phyloP scores from a whole-genome alignment of 2,113 vertebrate genomes.

The Eptesicus fuscus region DNA sequence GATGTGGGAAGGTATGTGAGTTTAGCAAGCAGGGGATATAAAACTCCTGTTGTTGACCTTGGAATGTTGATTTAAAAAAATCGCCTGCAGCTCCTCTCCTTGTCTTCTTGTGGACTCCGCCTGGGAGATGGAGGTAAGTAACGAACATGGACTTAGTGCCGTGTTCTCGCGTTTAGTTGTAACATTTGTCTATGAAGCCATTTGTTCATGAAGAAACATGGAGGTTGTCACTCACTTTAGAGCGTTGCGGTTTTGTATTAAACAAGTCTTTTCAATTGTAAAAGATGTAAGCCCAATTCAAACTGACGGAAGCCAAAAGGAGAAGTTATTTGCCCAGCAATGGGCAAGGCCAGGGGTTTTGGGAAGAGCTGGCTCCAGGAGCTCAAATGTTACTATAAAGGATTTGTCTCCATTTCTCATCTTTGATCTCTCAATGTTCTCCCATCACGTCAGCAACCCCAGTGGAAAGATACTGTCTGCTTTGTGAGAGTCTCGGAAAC shows the following conservation, averaged over 20 bases:
- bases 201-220: neutral
- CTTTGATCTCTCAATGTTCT: neutral
- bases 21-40: accelerated
- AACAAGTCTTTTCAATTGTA: neutral
- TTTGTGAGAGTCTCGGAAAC: neutral
- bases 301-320: neutral
- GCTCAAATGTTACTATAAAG: no score
- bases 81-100: accelerated
- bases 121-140: neutral
- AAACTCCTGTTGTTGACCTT: neutral
- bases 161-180: neutral
- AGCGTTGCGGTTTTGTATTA: neutral
- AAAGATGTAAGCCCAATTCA: neutral
- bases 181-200: neutral
- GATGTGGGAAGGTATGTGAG: neutral
- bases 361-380: neutral
- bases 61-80: neutral
- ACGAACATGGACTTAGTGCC: accelerated
- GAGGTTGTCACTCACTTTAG: neutral
- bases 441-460: neutral
- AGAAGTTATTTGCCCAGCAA: neutral
- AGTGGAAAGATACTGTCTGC: neutral
- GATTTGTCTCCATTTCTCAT: neutral
- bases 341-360: neutral
- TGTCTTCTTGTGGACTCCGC: neutral